Conservation (phyloP, 2,797 vertebrate species). For the Microctenopoma lineatum region DNA sequence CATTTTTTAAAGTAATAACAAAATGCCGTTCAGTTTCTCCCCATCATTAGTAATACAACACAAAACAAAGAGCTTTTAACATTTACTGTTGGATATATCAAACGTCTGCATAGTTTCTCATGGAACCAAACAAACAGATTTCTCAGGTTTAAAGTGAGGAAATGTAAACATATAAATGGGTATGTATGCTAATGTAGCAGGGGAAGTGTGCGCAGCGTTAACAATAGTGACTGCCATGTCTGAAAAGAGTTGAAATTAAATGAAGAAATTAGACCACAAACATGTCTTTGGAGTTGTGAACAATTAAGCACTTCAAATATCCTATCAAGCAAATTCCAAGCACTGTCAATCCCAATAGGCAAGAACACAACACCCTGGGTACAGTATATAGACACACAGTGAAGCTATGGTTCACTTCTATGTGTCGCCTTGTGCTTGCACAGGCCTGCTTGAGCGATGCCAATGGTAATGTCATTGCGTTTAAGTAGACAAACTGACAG, state of each 20-base stretch:
- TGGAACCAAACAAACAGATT: background rate
- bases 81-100: background rate
- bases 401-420: no score
- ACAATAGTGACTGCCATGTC: no score
- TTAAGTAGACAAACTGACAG: no score
- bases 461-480: no score
- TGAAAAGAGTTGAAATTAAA: background rate
- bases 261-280: slow-evolving; percentile 16
- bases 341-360: no score
- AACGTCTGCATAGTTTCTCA: background rate
- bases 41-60: background rate
- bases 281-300: background rate
- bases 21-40: background rate
- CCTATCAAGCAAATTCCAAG: no score
- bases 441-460: background rate
- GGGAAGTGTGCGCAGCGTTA: background rate
- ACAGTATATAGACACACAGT: no score
- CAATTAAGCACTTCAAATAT: no score
- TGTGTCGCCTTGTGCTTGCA: no score
- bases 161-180: background rate
- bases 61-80: background rate
- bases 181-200: background rate
- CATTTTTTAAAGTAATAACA: slow-evolving; percentile 11
- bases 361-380: no score
- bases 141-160: background rate